A percentile compares a stretch with the other conserved stretches of the same genome.
Evolutionary conservation across 1,140 invertebrate species (phyloP).

Genomic region (Lamellibrachia luymesi): DNA sequence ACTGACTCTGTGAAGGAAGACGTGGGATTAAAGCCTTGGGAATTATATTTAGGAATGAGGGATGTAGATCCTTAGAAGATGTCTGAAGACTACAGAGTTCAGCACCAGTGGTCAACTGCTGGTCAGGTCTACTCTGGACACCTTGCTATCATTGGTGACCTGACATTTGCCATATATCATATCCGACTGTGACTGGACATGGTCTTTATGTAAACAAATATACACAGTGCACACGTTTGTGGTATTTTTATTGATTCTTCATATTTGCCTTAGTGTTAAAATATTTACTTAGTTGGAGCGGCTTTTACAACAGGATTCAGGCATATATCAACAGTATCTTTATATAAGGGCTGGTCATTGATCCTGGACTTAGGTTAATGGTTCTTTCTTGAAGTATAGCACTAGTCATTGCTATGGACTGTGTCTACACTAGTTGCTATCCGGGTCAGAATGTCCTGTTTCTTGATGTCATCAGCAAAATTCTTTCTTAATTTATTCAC

Average conservation of each 20-base stretch:
- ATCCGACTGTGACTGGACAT: neutral
- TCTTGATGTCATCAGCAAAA: neutral
- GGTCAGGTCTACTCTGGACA: neutral
- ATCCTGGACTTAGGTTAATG: neutral
- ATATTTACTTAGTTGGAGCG: neutral
- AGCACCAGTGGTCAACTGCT: neutral
- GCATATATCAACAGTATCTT: neutral
- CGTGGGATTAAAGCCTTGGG: neutral
- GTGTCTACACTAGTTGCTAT: neutral
- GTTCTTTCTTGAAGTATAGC: neutral
- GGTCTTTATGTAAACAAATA: conserved; percentile 1
- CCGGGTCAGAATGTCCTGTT: neutral
- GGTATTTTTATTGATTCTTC: neutral
- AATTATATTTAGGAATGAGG: neutral
- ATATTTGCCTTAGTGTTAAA: neutral
- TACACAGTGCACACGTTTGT: neutral
- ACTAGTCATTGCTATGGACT: neutral
- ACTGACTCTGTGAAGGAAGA: neutral
- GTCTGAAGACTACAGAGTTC: neutral
- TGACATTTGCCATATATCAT: conserved; percentile 1
- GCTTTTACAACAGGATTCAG: neutral
- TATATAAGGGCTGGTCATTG: neutral
- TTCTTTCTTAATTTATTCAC: neutral
- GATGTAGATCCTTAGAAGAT: neutral
- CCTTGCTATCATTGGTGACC: neutral